A percentile compares a stretch with the other conserved stretches of the same genome.
Conservation (phyloP, 2,797 vertebrate species). For the Labroides dimidiatus region DNA sequence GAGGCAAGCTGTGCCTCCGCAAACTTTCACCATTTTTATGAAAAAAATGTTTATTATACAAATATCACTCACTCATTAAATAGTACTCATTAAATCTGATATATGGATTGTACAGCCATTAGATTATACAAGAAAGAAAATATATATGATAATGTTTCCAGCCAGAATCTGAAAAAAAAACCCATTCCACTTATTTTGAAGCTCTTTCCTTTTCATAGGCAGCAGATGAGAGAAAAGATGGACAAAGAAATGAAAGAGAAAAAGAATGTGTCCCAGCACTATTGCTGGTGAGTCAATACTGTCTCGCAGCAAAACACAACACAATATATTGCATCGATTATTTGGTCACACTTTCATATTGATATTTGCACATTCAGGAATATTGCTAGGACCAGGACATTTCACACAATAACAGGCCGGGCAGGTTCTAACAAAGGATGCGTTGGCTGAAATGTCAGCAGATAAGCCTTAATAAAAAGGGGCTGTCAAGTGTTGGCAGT, state of each 20-base stretch:
- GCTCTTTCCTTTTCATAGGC: neutral
- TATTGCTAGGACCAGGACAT: constrained; percentile 12
- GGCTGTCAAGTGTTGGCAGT: constrained; percentile 10
- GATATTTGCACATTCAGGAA: constrained; percentile 45
- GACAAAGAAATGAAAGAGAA: constrained; percentile 17
- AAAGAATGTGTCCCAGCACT: constrained; percentile 19
- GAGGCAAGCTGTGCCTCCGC: neutral
- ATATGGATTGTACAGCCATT: neutral
- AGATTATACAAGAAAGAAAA: neutral
- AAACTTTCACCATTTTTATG: no score
- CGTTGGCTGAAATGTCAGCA: constrained; percentile 52
- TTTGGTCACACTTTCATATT: constrained; percentile 45
- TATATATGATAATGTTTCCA: neutral
- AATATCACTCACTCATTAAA: neutral
- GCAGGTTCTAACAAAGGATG: constrained; percentile 39
- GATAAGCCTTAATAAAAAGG: constrained; percentile 32
- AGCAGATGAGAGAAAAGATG: neutral
- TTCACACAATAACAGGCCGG: constrained; percentile 39
- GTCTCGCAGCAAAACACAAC: constrained; percentile 18
- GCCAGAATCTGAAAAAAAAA: no score
- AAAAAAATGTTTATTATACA: neutral
- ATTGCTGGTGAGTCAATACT: constrained; percentile 30
- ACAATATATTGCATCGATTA: constrained; percentile 42
- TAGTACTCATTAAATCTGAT: neutral
- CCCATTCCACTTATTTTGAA: neutral